Conservation (phyloP, 2,797 vertebrate genomes). For the Sebastes cheni region DNA sequence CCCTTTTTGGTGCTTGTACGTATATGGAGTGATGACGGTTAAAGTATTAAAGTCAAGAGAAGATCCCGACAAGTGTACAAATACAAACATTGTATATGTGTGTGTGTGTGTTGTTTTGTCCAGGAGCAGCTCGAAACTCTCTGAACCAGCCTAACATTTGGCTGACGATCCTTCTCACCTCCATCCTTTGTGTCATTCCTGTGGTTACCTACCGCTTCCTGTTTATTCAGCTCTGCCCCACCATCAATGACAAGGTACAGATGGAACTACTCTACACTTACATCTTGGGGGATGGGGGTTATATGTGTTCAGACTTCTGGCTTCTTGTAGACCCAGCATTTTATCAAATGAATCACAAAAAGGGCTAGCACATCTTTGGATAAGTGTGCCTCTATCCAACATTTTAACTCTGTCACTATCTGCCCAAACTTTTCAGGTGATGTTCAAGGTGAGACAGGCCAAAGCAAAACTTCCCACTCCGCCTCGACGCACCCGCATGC, state of each 20-base stretch:
- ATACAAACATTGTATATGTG: background rate
- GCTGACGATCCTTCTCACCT: slow-evolving; percentile 89
- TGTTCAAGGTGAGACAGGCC: slow-evolving; percentile 84
- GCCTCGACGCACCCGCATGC: slow-evolving; percentile 69
- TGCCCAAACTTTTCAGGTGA: slow-evolving; percentile 80
- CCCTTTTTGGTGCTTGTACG: background rate
- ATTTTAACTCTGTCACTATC: background rate
- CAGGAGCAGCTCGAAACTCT: slow-evolving; percentile 90
- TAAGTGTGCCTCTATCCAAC: background rate
- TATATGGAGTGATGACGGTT: background rate
- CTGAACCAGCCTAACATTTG: slow-evolving; percentile 87
- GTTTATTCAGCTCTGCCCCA: slow-evolving; percentile 84
- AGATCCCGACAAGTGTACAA: background rate
- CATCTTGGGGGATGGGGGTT: background rate
- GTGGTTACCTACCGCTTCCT: slow-evolving; percentile 87
- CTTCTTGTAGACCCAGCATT: background rate
- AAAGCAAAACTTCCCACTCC: slow-evolving; percentile 79
- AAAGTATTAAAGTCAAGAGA: background rate
- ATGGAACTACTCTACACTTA: background rate
- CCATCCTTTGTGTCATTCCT: slow-evolving; percentile 88
- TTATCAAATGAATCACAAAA: background rate
- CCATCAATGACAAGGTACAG: slow-evolving; percentile 88
- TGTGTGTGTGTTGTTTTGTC: slow-evolving; percentile 10
- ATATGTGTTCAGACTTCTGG: background rate
- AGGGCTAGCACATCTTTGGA: background rate